Conservation (phyloP, 2,797 vertebrate genomes). For the Phataginus tricuspis region DNA sequence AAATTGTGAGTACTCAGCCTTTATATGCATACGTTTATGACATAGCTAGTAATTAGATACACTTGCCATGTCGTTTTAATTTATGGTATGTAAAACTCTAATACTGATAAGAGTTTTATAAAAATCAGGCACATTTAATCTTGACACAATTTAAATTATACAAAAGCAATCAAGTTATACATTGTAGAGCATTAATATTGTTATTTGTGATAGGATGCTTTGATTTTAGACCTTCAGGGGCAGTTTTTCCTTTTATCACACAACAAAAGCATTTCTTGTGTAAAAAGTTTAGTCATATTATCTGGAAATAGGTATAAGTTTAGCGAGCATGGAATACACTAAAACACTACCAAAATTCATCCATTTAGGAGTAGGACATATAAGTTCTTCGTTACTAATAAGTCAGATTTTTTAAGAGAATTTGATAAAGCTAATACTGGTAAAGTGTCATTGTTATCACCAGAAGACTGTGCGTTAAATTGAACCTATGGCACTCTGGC, state of each 20-base stretch:
- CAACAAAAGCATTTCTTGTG: constrained; percentile 72
- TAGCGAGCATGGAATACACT: constrained; percentile 77
- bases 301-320: constrained; percentile 78
- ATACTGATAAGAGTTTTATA: neutral
- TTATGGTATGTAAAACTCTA: neutral
- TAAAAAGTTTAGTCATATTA: constrained; percentile 66
- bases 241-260: constrained; percentile 60
- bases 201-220: constrained; percentile 36
- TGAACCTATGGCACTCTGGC: constrained; percentile 33
- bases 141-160: constrained; percentile 22
- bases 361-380: constrained; percentile 75
- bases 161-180: neutral
- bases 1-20: neutral
- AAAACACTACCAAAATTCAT: constrained; percentile 77
- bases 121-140: neutral
- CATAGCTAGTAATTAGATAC: neutral
- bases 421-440: constrained; percentile 77
- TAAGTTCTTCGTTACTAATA: constrained; percentile 83
- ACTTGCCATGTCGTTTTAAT: neutral
- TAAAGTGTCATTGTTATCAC: constrained; percentile 79
- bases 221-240: constrained; percentile 64
- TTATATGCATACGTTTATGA: neutral
- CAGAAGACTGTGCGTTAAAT: constrained; percentile 63
- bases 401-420: constrained; percentile 77
- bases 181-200: constrained; percentile 52